Evolutionary conservation across 2,113 vertebrate genomes (phyloP).

Genomic region (Steatornis caripensis): DNA sequence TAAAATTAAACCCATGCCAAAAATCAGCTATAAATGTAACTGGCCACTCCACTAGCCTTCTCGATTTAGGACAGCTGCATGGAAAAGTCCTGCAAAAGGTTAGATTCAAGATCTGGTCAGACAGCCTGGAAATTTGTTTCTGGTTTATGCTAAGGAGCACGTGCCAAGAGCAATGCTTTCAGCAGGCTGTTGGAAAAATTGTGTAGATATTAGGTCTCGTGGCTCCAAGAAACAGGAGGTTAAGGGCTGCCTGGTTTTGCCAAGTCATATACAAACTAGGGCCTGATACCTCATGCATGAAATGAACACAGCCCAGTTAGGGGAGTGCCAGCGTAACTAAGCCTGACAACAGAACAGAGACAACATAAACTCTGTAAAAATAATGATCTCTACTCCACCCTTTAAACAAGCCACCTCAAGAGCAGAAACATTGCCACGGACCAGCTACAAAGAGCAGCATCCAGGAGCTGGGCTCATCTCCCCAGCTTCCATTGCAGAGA

Average conservation of each 20-base stretch:
- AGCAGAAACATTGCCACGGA: not conserved
- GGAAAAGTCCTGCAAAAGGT: slow-evolving; percentile 45
- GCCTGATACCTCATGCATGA: not conserved
- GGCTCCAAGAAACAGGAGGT: not conserved
- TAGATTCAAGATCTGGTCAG: not conserved
- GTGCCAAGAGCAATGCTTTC: not conserved
- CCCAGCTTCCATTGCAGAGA: not conserved
- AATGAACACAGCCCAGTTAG: not conserved
- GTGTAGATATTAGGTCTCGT: not conserved
- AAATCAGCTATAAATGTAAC: slow-evolving; percentile 36
- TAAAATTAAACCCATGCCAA: slow-evolving; percentile 33
- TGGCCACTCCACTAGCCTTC: not conserved
- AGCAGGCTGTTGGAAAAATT: not conserved
- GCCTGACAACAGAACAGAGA: slow-evolving; percentile 10
- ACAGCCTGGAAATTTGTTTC: slow-evolving; percentile 36
- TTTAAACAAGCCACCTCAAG: not conserved
- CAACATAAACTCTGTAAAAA: slow-evolving; percentile 8
- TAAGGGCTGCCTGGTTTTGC: not conserved
- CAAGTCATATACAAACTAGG: slow-evolving; percentile 9
- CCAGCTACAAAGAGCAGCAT: not conserved
- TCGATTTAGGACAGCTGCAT: not conserved
- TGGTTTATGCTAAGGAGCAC: not conserved
- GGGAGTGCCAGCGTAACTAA: not conserved
- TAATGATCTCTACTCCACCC: not conserved
- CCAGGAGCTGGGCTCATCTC: not conserved